phyloP scores from a whole-genome alignment of 2,888 invertebrate genomes.

The Ormyrus pomaceus region DNA sequence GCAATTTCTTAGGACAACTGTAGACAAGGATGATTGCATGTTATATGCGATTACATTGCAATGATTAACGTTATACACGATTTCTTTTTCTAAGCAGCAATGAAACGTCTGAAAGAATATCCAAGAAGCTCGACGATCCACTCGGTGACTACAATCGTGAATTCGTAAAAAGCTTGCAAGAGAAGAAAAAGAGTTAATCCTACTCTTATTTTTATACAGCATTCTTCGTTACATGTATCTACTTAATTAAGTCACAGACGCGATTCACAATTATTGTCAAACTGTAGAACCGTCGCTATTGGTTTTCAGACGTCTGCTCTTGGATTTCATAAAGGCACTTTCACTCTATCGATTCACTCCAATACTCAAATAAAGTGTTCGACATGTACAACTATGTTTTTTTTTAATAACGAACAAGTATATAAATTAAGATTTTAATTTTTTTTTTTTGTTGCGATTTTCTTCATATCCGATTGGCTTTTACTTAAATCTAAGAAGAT shows the following conservation, averaged over 20 bases:
- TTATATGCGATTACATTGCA: conserved; percentile 44
- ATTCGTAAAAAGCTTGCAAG: conserved; percentile 5
- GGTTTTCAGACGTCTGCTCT: conserved; percentile 62
- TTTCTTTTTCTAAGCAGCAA: conserved; percentile 40
- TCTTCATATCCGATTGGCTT: conserved; percentile 24
- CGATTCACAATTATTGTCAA: conserved; percentile 52
- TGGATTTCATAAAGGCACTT: conserved; percentile 70
- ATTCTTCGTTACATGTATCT: not conserved
- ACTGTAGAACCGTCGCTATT: conserved; percentile 18
- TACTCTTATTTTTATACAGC: conserved; percentile 35
- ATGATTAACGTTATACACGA: conserved; percentile 47
- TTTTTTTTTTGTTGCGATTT: conserved; percentile 17
- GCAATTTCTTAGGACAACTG: conserved; percentile 50
- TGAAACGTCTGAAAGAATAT: conserved; percentile 42
- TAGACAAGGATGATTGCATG: conserved; percentile 42
- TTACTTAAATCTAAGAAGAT: conserved; percentile 40
- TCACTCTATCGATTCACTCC: conserved; percentile 64
- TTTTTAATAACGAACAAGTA: conserved; percentile 2
- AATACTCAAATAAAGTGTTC: conserved; percentile 52
- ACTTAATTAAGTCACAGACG: conserved; percentile 41
- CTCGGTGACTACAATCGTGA: conserved; percentile 46
- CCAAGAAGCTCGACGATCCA: conserved; percentile 38
- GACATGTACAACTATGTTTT: conserved; percentile 35
- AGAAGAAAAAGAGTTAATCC: not conserved
- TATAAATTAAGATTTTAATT: conserved; percentile 38